These are phyloP conservation scores for Lasioglossum albipes DNA, from an alignment of 1,140 invertebrate species.

Conservation along the genomic window DNA sequence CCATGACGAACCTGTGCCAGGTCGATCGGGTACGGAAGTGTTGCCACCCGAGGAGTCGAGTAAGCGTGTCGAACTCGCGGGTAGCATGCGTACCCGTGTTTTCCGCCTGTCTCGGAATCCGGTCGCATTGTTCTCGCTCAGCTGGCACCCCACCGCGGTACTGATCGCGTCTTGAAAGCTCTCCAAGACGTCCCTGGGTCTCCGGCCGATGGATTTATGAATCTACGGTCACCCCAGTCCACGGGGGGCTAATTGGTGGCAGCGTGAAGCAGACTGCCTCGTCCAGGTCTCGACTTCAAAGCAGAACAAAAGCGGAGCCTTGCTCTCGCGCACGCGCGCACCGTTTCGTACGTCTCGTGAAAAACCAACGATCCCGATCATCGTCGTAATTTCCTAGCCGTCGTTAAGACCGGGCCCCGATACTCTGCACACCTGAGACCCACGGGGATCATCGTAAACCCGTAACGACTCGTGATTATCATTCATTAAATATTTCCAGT, in stretches of 20 bases:
- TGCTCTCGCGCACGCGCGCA: not conserved
- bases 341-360: not conserved
- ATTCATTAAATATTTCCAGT: slow-evolving; percentile 13
- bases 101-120: slow-evolving; percentile 16
- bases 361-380: slow-evolving; percentile 26
- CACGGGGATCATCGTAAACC: not conserved
- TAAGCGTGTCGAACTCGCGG: slow-evolving; percentile 23
- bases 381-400: slow-evolving; percentile 38
- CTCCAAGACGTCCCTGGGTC: slow-evolving; percentile 19
- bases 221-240: slow-evolving; percentile 53
- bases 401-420: not conserved
- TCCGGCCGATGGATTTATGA: slow-evolving; percentile 62
- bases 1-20: not conserved
- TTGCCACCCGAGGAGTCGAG: not conserved
- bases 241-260: slow-evolving; percentile 63
- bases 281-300: not conserved
- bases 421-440: not conserved
- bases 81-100: not conserved
- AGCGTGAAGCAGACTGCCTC: slow-evolving; percentile 48
- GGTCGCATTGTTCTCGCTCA: slow-evolving; percentile 48
- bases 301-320: not conserved
- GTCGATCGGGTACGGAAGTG: not conserved
- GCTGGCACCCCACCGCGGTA: slow-evolving; percentile 49
- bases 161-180: slow-evolving; percentile 57
- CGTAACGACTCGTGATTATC: slow-evolving; percentile 20